phyloP scores from a whole-genome alignment of 2,888 invertebrate genomes.

The Frankliniella intonsa region DNA sequence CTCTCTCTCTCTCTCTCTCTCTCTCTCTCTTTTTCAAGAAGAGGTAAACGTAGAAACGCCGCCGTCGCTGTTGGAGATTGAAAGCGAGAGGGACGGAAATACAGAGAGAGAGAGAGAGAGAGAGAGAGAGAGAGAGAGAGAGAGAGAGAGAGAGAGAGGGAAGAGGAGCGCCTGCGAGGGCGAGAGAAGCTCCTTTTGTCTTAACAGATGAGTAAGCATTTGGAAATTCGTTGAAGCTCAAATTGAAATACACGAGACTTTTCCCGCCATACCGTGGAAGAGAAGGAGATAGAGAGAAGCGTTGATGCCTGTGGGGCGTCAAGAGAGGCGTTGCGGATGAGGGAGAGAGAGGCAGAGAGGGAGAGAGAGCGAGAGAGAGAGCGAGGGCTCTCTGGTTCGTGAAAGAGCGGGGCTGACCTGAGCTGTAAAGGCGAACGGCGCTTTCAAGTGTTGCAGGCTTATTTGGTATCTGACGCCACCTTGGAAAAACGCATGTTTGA shows the following conservation, averaged over 20 bases:
- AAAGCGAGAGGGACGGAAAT: not conserved
- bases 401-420: too few relatives aligned
- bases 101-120: not conserved
- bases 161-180: not conserved
- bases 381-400: too few relatives aligned
- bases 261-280: not conserved
- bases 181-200: not conserved
- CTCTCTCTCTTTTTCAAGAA: not conserved
- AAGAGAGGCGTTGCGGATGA: not conserved
- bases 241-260: conserved; percentile 25
- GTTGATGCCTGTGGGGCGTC: not conserved
- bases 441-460: too few relatives aligned
- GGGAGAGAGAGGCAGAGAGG: not conserved
- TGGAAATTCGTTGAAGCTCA: conserved; percentile 20
- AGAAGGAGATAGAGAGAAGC: not conserved
- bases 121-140: not conserved
- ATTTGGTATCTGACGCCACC: too few relatives aligned
- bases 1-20: too few relatives aligned
- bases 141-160: not conserved
- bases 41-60: not conserved
- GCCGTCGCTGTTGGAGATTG: not conserved
- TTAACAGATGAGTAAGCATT: conserved; percentile 27
- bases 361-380: not conserved
- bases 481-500: too few relatives aligned
- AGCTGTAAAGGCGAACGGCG: too few relatives aligned